Conservation (phyloP, 2,113 vertebrate species). For the Chascanopsetta lugubris region DNA sequence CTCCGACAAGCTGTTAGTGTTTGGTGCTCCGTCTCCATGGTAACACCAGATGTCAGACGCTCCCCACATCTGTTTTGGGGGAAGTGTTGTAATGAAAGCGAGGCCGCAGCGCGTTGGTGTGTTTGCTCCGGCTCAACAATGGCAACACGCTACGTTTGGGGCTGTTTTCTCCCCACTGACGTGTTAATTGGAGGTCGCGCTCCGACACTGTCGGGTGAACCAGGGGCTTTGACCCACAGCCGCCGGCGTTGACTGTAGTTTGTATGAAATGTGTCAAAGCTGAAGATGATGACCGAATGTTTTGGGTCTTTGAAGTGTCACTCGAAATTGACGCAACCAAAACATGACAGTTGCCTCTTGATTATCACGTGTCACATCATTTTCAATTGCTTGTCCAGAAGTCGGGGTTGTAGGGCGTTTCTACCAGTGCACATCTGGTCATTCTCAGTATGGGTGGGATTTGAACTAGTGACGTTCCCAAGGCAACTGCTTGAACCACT, state of each 20-base stretch:
- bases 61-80: slow-evolving; percentile 57
- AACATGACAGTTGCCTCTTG: no score
- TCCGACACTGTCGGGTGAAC: not conserved
- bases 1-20: slow-evolving; percentile 2
- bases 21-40: slow-evolving; percentile 46
- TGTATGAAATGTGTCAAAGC: no score
- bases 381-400: no score
- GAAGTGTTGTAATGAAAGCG: slow-evolving; percentile 40
- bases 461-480: no score
- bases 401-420: no score
- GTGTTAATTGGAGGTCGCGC: slow-evolving; percentile 46
- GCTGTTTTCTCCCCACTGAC: slow-evolving; percentile 41
- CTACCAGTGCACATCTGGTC: no score
- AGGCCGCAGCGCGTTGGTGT: slow-evolving; percentile 58
- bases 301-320: no score
- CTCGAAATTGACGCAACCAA: no score
- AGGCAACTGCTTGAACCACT: no score
- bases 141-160: slow-evolving; percentile 39
- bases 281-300: not conserved
- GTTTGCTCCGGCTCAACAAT: slow-evolving; percentile 64
- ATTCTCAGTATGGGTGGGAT: no score
- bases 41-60: slow-evolving; percentile 40
- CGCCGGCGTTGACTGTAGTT: not conserved
- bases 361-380: no score
- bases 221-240: not conserved